Base-by-base conservation (phyloP, 2,888 invertebrate genomes). In the Drosophila bunnanda region DNA sequence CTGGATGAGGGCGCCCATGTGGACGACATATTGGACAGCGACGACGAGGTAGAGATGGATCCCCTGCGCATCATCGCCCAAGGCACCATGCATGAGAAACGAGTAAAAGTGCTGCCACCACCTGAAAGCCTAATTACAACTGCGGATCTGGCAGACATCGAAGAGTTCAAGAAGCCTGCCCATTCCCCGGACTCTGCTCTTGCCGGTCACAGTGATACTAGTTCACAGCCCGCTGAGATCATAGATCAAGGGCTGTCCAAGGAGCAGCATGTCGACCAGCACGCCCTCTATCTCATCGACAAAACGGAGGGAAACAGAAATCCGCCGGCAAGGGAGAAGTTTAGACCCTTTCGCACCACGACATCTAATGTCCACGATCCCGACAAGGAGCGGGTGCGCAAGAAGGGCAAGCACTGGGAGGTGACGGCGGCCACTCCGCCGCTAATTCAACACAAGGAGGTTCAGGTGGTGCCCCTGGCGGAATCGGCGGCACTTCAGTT, bases 351-450 rank as follows among this genome's bases (percentile, higher is more conserved):
- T 68, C 87, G 91, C 25, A 92, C 92, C 0, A 92, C 92, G 0
- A 76, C 88, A 4, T 89, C 89, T 0, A 89, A 92, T 80, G 91
- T 91, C 0, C 92, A 92, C 55, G 90, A 90, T 77, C 90, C 92
- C 1, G 84, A 67, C n/a, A 92, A 91, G 68, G 92, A 92, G 74
- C 89, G 90, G 20, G 55, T 62, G 7, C 88, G 92, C 4, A 92
- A 90, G 57, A 77, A 83, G 38, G 82, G 87, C 2, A 91, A 90
- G 68, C 70, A 90, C 70, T 92, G 92, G 92, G 92, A 92, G 69
- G 71, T 88, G 10, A 92, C 92, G 3, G 92, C 92, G 3, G 92
- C 92, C 1, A 92, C 92, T 10, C 92, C 92, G 13, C 92, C 92
- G 12, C 81, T 86, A 0, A 90, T 92, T 52, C 89, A 89, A 41